A percentile compares a stretch with the other conserved stretches of the same genome.
These are phyloP conservation scores for Epinotia nisella DNA, from an alignment of 2,888 invertebrate genomes.

Conservation along the genomic window DNA sequence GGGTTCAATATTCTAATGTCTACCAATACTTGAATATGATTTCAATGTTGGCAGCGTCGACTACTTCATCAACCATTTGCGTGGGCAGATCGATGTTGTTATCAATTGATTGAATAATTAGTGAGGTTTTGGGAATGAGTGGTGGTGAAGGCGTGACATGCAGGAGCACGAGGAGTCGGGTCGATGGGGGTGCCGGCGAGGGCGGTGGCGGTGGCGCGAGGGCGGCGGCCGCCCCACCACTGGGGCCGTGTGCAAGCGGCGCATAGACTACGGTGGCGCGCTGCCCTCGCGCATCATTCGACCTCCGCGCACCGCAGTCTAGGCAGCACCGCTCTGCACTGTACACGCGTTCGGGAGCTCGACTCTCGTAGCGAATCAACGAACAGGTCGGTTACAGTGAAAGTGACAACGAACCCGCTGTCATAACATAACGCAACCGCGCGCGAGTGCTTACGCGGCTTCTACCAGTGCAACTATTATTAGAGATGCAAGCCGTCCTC, in stretches of 20 bases:
- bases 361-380: conserved; percentile 83
- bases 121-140: conserved; percentile 26
- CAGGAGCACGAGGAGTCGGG: conserved; percentile 37
- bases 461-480: conserved; percentile 75
- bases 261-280: conserved; percentile 80
- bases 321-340: conserved; percentile 79
- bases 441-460: conserved; percentile 75
- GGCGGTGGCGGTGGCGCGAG: conserved; percentile 55
- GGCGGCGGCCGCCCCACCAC: conserved; percentile 69
- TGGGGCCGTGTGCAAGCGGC: conserved; percentile 84
- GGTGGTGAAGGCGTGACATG: conserved; percentile 15
- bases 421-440: conserved; percentile 59
- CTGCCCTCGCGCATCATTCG: conserved; percentile 82
- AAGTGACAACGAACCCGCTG: conserved; percentile 68
- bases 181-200: conserved; percentile 48
- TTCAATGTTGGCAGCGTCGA: conserved; percentile 36
- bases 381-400: conserved; percentile 83
- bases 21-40: conserved; percentile 18
- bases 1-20: conserved; percentile 31
- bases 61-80: conserved; percentile 32
- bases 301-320: conserved; percentile 83
- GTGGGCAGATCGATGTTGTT: conserved; percentile 41
- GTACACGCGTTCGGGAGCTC: conserved; percentile 81
- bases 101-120: conserved; percentile 42
- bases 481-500: conserved; percentile 77